Evolutionary conservation across 2,113 vertebrate genomes (phyloP), one percentile per base, ranked within the genome.

Genomic region (Amblyopsis rosae): DNA sequence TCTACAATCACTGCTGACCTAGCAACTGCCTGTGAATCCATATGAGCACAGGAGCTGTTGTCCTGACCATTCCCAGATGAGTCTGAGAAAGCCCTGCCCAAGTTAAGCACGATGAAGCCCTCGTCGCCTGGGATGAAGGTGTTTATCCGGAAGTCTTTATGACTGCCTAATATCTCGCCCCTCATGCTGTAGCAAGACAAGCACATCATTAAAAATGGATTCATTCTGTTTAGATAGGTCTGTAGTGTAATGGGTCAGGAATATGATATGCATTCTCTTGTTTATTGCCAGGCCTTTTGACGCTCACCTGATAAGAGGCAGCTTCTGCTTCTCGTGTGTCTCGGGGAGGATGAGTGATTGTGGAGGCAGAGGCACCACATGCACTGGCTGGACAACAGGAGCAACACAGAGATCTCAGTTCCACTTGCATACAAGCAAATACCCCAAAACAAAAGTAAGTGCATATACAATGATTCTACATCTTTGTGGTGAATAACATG

Each of bases 81-180:
- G 9, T 72, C 73, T 65, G 26, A 17, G 0, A 79, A 83, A 9
- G 82, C 80, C 0, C 79, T 77, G 0, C 53, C 35, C 0, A 87
- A 73, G 41, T 90, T 93, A 84, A 98, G 87, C 65, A 93, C 72
- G 77, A 97, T 93, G 49, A 92, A 66, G 0, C 94, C 95, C 0
- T 57, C 62, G 32, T 67, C 17, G 15, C 94, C 92, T 0, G 93
- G 92, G 1, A 86, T 83, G 80, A 87, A 94, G 0, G 90, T 87
- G 73, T 96, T 97, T 74, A 98, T 95, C 55, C 93, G 86, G 69
- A 96, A 99, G 78, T 98, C 96, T 84, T 93, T 94, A 72, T 92
- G 91, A 88, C 96, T 97, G 59, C 92, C 94, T 16, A 96, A 70
- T 5, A 95, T 12, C 82, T 99, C 96, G 0, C 95, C 95, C 17